Evolutionary conservation across 2,888 invertebrate genomes (phyloP).

Genomic region (Elegia similella): DNA sequence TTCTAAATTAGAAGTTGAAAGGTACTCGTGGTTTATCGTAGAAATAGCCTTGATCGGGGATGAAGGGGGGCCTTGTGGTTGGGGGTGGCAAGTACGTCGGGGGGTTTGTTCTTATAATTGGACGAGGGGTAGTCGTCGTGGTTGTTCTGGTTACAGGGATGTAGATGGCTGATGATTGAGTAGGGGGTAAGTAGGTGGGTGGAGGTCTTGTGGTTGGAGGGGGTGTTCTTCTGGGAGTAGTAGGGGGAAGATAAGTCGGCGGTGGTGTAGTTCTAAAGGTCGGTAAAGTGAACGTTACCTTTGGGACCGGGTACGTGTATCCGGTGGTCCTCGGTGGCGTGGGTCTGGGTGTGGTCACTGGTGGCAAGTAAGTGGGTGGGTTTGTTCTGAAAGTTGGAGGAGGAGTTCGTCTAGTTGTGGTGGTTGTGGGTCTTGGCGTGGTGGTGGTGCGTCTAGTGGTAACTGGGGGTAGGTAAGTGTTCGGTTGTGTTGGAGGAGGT

Average conservation of each 20-base stretch:
- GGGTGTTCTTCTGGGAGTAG: slow-evolving; percentile 26
- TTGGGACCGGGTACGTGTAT: slow-evolving; percentile 8
- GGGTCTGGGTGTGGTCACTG: slow-evolving; percentile 24
- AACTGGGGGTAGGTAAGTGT: slow-evolving; percentile 1
- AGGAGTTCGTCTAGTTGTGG: slow-evolving; percentile 18
- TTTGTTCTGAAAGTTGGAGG: slow-evolving; percentile 20
- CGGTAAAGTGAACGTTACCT: slow-evolving; percentile 24
- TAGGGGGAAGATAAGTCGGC: slow-evolving; percentile 25
- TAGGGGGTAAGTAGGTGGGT: slow-evolving; percentile 21
- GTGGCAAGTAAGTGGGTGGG: slow-evolving; percentile 21
- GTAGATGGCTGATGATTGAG: slow-evolving; percentile 20
- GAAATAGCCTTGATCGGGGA: slow-evolving; percentile 65
- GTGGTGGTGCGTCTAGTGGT: slow-evolving; percentile 24
- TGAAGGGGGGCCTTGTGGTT: slow-evolving; percentile 50
- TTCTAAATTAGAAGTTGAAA: slow-evolving; percentile 59
- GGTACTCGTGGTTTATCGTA: slow-evolving; percentile 71
- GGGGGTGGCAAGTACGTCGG: slow-evolving; percentile 15
- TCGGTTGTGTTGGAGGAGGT: slow-evolving; percentile 18
- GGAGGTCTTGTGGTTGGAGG: slow-evolving; percentile 28
- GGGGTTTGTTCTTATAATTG: slow-evolving; percentile 24
- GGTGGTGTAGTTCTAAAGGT: slow-evolving; percentile 25
- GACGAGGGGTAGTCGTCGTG: slow-evolving; percentile 23
- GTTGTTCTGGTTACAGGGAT: slow-evolving; percentile 13
- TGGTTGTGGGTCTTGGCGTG: slow-evolving; percentile 21
- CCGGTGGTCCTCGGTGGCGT: slow-evolving; percentile 24